Evolutionary conservation across 2,113 vertebrate genomes (phyloP), one percentile per base, ranked within the genome.

Genomic region (Cavia aperea): DNA sequence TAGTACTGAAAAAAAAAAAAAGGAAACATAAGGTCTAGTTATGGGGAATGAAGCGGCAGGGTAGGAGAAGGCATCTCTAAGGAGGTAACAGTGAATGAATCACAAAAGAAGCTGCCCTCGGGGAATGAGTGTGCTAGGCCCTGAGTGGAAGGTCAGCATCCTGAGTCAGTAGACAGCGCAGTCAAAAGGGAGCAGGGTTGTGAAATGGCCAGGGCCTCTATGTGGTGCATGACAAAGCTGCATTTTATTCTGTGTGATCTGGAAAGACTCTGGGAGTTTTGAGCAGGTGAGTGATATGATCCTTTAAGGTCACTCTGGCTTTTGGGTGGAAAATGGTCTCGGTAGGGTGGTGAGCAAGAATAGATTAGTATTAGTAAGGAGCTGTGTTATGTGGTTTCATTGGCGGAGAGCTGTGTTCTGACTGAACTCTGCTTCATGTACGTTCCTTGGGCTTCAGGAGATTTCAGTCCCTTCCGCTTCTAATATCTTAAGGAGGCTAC

Each of bases 151-250:
- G 68, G 5, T 56, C 51, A 36, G 51, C 49, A 5, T 33, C 49
- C 2, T 6, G 77, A 36, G 77, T 12, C 33, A 72, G 70, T 29
- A 33, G 46, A 54, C 3, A 4, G 29, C 24, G 81, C 54, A 49
- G 12, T 39, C 33, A 54, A 16, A 0, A 1, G 39, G 19, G 19
- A 0, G 65, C 14, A 46, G n/a, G 26, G 31, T 3, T 4, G 11
- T 9, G 49, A 54, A 11, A 15, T 21, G 49, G 43, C 39, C 43
- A 26, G 23, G 73, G 13, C 24, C 24, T 15, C 0, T 39, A 4
- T 2, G 9, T 14, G 39, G n/a, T 10, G 23, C 1, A 1, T 9
- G 36, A 24, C 36, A 33, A 79, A 46, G 26, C 72, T 82, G 31
- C 5, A 29, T 86, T 77, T 92, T 90, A 62, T 66, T 81, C 13